Base-by-base conservation (phyloP, 2,113 vertebrate genomes). In the Pterocles orientalis region DNA sequence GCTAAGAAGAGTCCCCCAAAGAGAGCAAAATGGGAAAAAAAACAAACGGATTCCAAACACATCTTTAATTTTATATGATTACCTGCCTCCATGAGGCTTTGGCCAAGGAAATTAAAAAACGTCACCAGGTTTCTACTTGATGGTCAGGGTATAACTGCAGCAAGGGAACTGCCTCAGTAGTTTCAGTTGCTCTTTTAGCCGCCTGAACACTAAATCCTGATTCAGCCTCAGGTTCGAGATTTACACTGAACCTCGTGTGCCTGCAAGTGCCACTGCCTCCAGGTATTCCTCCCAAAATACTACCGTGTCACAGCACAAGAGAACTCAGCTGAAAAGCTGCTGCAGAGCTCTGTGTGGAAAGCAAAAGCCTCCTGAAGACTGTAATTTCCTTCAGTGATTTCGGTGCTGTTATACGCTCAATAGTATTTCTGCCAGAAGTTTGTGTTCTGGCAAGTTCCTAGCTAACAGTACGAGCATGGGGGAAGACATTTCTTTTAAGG, bases 361-460 rank as follows among this genome's bases (percentile, higher is more conserved):
- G 78, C 18, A 14, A 93, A 94, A 93, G 41, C 68, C 87, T 90
- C n/a, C 68, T 31, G 31, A 93, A 94, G 43, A 8, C 82, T 87
- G 47, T 54, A 66, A 85, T 92, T 96, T 90, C 58, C 47, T 90
- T 82, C 76, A 68, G 1, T 62, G 26, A 72, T 84, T 95, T 91
- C 82, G 48, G 12, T 84, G 76, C 33, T 84, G 31, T 92, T 93
- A 79, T 41, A 53, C 26, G 45, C 53, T 83, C 53, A 71, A 3
- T 56, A 57, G 48, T 60, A 81, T 91, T 96, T 86, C 79, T 95
- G 60, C 76, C 90, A 90, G 77, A 86, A 84, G 33, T 88, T 92
- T 72, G 39, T 71, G 28, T 88, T 92, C 77, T 88, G 76, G 58
- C 60, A 86, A 86, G 76, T 71, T 90, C 39, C 47, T 81, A 78